Evolutionary conservation across 1,140 invertebrate genomes (phyloP), one percentile per base, ranked within the genome.

Genomic region (Drosophila kohkoa): DNA sequence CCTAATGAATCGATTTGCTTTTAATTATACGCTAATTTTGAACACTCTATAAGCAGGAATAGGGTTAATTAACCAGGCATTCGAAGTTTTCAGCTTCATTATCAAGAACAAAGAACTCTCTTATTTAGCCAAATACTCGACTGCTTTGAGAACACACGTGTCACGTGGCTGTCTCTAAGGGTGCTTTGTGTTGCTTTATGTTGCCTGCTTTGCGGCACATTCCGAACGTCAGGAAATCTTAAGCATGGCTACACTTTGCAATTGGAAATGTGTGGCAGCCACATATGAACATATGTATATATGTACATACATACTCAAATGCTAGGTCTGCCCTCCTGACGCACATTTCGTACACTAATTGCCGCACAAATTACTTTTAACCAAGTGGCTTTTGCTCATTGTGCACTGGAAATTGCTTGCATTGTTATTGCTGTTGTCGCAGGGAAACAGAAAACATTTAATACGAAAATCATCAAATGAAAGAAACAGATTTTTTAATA

Each of bases 341-440:
- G 38, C 77, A 63, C 41, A 62, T 35, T 38, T 38, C 2, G 35
- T 38, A 38, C 63, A 76, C 75, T 81, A 83, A 83, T 81, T 83
- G 81, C 81, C 71, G 71, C 73, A 83, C 77, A 83, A 83, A 83
- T 85, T 85, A 81, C 81, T 77, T 70, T 67, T 75, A 72, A 74
- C 49, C 81, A 81, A 85, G 81, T 74, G 77, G 74, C 69, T 74
- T 60, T 43, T 54, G 73, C 68, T 59, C 70, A 73, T 77, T 76
- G 75, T 82, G 74, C 67, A 52, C 64, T 68, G 68, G 46, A 74
- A 82, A 79, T 83, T 81, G 65, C 77, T 70, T 77, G 52, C 64
- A 71, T 70, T 69, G 58, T 75, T 48, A 48, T 55, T 32, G 25
- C 13, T 59, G 57, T 55, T 71, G 41, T 55, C 2, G 28, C 48